These are phyloP conservation scores for Euproctis similis DNA, from an alignment of 2,888 invertebrate genomes.

Conservation along the genomic window DNA sequence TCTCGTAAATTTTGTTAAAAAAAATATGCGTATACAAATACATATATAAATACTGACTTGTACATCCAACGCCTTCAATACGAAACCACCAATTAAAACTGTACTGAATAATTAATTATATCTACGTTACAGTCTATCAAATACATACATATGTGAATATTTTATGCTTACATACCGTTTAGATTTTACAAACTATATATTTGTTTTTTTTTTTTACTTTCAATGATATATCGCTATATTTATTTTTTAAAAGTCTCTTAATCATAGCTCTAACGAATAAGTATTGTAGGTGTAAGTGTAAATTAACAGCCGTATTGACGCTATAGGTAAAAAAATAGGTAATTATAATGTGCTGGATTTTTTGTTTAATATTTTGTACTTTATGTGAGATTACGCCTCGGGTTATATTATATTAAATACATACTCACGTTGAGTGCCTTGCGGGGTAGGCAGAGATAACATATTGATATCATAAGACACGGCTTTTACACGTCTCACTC, in stretches of 20 bases:
- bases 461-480: too few relatives aligned
- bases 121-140: conserved; percentile 12
- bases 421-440: too few relatives aligned
- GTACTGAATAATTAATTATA: conserved; percentile 25
- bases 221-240: conserved; percentile 14
- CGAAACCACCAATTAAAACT: conserved; percentile 23
- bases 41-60: conserved; percentile 22
- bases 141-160: conserved; percentile 12
- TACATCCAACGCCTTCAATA: conserved; percentile 27
- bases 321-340: background rate
- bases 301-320: too few relatives aligned
- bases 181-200: conserved; percentile 14
- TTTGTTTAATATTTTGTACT: too few relatives aligned
- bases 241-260: conserved; percentile 2
- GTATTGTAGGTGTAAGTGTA: too few relatives aligned
- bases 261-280: background rate
- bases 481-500: too few relatives aligned
- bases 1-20: too few relatives aligned
- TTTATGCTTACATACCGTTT: conserved; percentile 8
- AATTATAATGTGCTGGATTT: background rate
- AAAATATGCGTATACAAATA: conserved; percentile 20
- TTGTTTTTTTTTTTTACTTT: conserved; percentile 18
- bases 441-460: too few relatives aligned
- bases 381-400: too few relatives aligned
- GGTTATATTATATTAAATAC: too few relatives aligned